These are phyloP conservation scores for Anarsia innoxiella DNA, from an alignment of 2,888 invertebrate genomes.

Conservation along the genomic window DNA sequence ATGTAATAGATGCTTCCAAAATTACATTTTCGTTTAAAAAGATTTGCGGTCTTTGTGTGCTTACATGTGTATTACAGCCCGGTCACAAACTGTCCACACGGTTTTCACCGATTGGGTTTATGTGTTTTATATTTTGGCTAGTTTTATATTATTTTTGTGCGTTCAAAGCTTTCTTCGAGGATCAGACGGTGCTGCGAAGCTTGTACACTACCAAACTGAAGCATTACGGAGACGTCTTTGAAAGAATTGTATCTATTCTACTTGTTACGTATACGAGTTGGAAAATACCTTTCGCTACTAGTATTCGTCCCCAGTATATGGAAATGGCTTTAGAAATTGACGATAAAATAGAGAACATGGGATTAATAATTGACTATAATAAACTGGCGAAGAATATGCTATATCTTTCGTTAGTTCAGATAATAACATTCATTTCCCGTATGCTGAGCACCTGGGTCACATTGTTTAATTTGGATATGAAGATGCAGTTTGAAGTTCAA, in stretches of 20 bases:
- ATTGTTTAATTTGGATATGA: conserved; percentile 24
- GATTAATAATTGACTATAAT: conserved; percentile 32
- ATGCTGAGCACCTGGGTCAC: conserved; percentile 34
- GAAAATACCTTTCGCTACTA: conserved; percentile 37
- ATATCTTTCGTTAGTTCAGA: conserved; percentile 25
- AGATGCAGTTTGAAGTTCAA: conserved; percentile 37
- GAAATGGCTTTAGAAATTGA: conserved; percentile 38
- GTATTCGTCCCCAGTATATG: conserved; percentile 25
- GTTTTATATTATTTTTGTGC: conserved; percentile 35
- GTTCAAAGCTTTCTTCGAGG: conserved; percentile 30
- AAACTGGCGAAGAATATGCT: conserved; percentile 27
- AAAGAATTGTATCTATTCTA: conserved; percentile 30
- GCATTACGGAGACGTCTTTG: conserved; percentile 48
- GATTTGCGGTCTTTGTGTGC: conserved; percentile 32
- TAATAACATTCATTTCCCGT: conserved; percentile 27
- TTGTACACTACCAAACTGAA: conserved; percentile 45
- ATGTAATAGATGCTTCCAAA: conserved; percentile 33
- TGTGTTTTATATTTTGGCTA: conserved; percentile 29
- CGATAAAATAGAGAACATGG: conserved; percentile 29
- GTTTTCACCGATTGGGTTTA: conserved; percentile 32
- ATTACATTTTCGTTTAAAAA: conserved; percentile 31
- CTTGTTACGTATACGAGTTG: conserved; percentile 37
- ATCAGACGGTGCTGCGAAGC: conserved; percentile 42
- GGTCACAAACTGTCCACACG: conserved; percentile 18
- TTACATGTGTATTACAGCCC: conserved; percentile 14